phyloP scores from a whole-genome alignment of 2,797 vertebrate genomes.

The Cynopterus sphinx region DNA sequence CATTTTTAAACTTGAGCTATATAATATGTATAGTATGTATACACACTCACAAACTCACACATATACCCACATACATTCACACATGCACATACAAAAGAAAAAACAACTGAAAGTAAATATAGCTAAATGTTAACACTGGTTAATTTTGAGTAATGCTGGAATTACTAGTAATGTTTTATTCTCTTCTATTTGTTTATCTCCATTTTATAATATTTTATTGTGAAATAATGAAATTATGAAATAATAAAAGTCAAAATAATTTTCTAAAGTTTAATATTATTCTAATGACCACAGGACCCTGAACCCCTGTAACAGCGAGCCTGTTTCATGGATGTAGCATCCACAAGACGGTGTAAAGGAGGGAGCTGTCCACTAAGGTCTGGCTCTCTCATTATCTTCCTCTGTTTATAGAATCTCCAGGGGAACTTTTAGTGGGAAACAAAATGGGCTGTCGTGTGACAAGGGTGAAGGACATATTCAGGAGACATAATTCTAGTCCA shows the following conservation, averaged over 20 bases:
- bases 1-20: constrained; percentile 2
- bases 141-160: neutral
- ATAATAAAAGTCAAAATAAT: constrained; percentile 2
- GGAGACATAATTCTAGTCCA: neutral
- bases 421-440: neutral
- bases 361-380: neutral
- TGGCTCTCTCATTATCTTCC: neutral
- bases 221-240: constrained; percentile 5
- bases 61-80: neutral
- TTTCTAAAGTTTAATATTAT: constrained; percentile 11
- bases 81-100: neutral
- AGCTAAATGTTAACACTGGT: constrained; percentile 4
- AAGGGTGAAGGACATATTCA: neutral
- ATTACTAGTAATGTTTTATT: neutral
- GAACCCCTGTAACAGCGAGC: neutral
- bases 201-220: neutral
- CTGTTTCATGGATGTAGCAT: neutral
- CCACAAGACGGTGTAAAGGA: neutral
- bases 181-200: constrained; percentile 6
- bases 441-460: neutral
- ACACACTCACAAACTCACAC: neutral
- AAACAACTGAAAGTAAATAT: neutral
- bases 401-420: neutral
- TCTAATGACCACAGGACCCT: neutral
- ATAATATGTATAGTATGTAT: neutral